phyloP scores from a whole-genome alignment of 2,797 vertebrate genomes.

The Oreochromis mossambicus region DNA sequence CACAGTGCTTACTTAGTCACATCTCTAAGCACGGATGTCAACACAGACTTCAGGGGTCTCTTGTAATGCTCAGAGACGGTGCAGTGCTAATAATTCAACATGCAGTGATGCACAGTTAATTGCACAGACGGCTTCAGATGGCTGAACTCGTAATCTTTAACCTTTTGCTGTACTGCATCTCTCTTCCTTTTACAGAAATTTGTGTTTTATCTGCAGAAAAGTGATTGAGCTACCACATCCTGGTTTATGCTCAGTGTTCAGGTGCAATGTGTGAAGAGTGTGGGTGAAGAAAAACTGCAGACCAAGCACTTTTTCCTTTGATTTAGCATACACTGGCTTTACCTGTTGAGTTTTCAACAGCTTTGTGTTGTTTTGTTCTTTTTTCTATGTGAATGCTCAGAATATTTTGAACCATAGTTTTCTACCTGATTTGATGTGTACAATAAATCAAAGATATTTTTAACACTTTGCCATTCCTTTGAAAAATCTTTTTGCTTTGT shows the following conservation, averaged over 20 bases:
- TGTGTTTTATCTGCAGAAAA: slow-evolving; percentile 26
- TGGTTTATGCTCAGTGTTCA: neutral
- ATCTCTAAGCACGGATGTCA: neutral
- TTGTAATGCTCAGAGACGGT: neutral
- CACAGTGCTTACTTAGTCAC: slow-evolving; percentile 2
- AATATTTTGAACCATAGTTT: neutral
- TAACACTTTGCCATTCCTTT: neutral
- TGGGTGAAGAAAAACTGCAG: neutral
- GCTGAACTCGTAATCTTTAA: neutral
- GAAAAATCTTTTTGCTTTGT: neutral
- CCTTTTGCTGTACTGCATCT: neutral
- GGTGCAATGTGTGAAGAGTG: neutral
- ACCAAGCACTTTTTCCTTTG: neutral
- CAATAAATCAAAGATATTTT: neutral
- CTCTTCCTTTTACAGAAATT: slow-evolving; percentile 17
- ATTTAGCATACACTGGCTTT: rapidly evolving
- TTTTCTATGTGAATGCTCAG: neutral
- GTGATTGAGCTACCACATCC: slow-evolving; percentile 46
- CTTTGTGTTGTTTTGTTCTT: neutral
- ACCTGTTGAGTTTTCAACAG: neutral
- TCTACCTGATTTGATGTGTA: neutral
- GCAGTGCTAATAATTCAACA: neutral
- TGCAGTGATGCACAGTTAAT: neutral
- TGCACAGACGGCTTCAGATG: neutral
- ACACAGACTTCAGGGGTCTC: neutral